Base-by-base conservation (phyloP, 2,797 vertebrate species). In the Acanthornis magna region DNA sequence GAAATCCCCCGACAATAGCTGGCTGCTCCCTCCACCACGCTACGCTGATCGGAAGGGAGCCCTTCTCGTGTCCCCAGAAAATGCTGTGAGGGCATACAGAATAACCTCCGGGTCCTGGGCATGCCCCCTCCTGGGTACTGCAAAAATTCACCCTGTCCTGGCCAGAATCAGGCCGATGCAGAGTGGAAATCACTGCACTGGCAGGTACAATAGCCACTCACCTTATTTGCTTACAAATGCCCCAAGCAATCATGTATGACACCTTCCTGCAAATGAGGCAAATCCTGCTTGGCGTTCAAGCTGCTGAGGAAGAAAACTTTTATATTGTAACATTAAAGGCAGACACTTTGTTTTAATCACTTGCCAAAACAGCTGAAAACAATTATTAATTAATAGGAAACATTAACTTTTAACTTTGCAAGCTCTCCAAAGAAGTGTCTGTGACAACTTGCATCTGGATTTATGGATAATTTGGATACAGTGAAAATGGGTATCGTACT, bases 331-430 rank as follows among this genome's bases (percentile, higher is more conserved):
- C 97, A 97, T 98, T 98, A 98, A 98, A 98, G 97, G 95, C 96
- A 97, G 97, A 95, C 92, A 54, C 93, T 97, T 97, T 94, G 96
- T 97, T 98, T 98, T 98, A 96, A 98, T 98, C 97, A 97, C 93
- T 97, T 98, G 98, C 98, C 98, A 98, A 96, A 98, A 95, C 99
- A 99, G 98, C 98, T 98, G 98, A 98, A 97, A 98, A 98, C 97
- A 97, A 99, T 99, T 99, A 99, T 98, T 98, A 98, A 98, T 98
- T 98, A 98, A 98, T 98, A 98, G 98, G 98, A 99, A 99, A 98
- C 98, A 97, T 97, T 98, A 98, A 98, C 97, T 98, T 97, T 97
- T 96, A 97, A 97, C 97, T 98, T 98, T 78, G 95, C 95, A 88
- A 95, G 92, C 96, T 97, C 97, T 97, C 96, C 96, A 97, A 96